Evolutionary conservation across 2,888 invertebrate species (phyloP), one percentile per base, ranked within the genome.

Genomic region (Epinotia brunnichana): DNA sequence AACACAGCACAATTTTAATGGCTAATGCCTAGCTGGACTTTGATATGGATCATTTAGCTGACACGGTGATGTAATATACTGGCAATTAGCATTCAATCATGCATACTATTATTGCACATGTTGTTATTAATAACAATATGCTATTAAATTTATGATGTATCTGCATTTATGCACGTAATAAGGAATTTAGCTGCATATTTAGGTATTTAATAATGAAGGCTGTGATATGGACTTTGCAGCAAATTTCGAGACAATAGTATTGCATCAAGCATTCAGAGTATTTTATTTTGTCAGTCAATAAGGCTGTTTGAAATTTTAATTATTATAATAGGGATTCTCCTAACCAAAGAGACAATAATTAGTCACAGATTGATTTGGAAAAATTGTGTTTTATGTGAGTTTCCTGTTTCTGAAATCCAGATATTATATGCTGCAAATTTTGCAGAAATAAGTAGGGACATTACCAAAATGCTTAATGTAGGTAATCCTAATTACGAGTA

Each of bases 131-230:
- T 24, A 24, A 21, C 15, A 44, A 15, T 21, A 44, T 19, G 21
- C 61, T 48, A 62, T 44, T 62, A 62, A 48, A 24, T 48, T 60
- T 44, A 21, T 41, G 21, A 53, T 21, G 9, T 48, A 48, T 48
- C 11, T 24, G 48, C 48, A 62, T 29, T n/a, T 48, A n/a, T n/a
- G n/a, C n/a, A n/a, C n/a, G n/a, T 48, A 44, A 11, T 39, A 11
- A 13, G 13, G 3, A 13, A 48, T 48, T 48, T 48, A 15, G 44
- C 15, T 35, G 35, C 35, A 35, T 44, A 44, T 5, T 13, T 1
- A n/a, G n/a, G n/a, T n/a, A 15, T 44, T 44, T 48, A 48, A 48
- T 48, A 48, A n/a, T n/a, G 48, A n/a, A 48, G 15, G 48, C n/a
- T 0, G 15, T n/a, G 15, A n/a, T 5, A 7, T 15, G 15, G 15